phyloP scores from a whole-genome alignment of 1,140 invertebrate species.

The Drosophila hydei region DNA sequence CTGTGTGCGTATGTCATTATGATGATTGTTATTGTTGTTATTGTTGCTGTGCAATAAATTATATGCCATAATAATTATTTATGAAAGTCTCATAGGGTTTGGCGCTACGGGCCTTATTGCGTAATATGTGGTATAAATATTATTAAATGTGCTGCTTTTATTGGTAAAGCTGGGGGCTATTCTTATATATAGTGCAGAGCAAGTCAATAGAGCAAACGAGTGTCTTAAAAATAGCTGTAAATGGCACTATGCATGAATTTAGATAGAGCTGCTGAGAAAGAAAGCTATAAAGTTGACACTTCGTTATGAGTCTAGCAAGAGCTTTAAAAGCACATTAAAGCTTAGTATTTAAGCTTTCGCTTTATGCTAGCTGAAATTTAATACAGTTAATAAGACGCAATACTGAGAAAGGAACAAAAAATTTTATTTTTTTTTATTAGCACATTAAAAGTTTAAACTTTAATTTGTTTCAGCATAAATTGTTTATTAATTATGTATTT shows the following conservation, averaged over 20 bases:
- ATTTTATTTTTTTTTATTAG: too few relatives aligned
- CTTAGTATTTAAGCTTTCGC: neutral
- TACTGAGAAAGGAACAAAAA: too few relatives aligned
- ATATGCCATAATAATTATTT: constrained; percentile 74
- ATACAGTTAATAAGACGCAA: too few relatives aligned
- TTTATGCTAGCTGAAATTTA: too few relatives aligned
- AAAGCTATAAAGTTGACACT: too few relatives aligned
- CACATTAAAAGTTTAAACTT: too few relatives aligned
- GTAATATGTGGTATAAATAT: constrained; percentile 36
- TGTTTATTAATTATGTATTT: too few relatives aligned
- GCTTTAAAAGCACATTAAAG: neutral
- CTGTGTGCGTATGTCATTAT: constrained; percentile 51
- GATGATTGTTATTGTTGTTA: constrained; percentile 69
- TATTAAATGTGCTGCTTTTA: constrained; percentile 37
- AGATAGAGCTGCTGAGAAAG: too few relatives aligned
- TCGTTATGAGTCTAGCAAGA: neutral
- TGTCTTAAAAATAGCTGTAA: neutral
- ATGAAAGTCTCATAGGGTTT: constrained; percentile 45
- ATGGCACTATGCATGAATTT: neutral
- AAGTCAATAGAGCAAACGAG: neutral
- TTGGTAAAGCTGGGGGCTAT: constrained; percentile 11
- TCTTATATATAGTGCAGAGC: neutral
- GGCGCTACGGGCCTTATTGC: constrained; percentile 27
- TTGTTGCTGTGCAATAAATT: constrained; percentile 65
- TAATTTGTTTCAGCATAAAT: too few relatives aligned